These are phyloP conservation scores for Drosophila niveifrons DNA, from an alignment of 2,888 invertebrate species.

Conservation along the genomic window DNA sequence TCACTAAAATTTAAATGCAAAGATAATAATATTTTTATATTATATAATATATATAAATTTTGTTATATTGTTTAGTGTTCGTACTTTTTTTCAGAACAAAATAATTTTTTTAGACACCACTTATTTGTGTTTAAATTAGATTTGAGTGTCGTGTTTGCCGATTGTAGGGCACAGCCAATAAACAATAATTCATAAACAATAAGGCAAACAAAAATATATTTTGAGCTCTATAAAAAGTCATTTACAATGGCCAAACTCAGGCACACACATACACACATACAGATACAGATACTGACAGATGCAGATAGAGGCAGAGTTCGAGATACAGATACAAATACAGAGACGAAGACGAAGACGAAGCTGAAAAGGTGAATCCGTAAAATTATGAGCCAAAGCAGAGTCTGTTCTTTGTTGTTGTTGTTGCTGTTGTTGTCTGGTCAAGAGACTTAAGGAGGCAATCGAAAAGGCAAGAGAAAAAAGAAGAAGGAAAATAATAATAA, in stretches of 20 bases:
- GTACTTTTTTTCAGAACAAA: too few species aligned
- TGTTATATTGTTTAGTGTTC: too few species aligned
- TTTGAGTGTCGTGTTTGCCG: slow-evolving; percentile 8
- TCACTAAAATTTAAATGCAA: too few species aligned
- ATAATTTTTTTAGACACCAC: too few species aligned
- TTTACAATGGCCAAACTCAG: slow-evolving; percentile 51
- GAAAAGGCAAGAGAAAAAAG: slow-evolving; percentile 8
- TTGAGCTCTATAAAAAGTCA: slow-evolving; percentile 70
- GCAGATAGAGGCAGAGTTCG: slow-evolving; percentile 4
- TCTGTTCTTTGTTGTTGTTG: slow-evolving; percentile 18
- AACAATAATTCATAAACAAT: slow-evolving; percentile 69
- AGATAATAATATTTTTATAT: too few species aligned
- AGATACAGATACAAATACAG: slow-evolving; percentile 14
- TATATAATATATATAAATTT: too few species aligned
- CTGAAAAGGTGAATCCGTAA: slow-evolving; percentile 52
- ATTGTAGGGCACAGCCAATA: slow-evolving; percentile 43
- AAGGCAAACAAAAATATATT: slow-evolving; percentile 68
- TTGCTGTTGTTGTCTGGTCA: slow-evolving; percentile 3
- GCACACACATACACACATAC: slow-evolving; percentile 16
- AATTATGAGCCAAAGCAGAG: slow-evolving; percentile 58
- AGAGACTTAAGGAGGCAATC: slow-evolving; percentile 29
- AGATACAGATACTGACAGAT: slow-evolving; percentile 5
- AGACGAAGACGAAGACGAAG: slow-evolving; percentile 22
- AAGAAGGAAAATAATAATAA: slow-evolving; percentile 30
- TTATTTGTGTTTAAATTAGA: too few species aligned